phyloP scores from a whole-genome alignment of 2,113 vertebrate species.

The Passer domesticus region DNA sequence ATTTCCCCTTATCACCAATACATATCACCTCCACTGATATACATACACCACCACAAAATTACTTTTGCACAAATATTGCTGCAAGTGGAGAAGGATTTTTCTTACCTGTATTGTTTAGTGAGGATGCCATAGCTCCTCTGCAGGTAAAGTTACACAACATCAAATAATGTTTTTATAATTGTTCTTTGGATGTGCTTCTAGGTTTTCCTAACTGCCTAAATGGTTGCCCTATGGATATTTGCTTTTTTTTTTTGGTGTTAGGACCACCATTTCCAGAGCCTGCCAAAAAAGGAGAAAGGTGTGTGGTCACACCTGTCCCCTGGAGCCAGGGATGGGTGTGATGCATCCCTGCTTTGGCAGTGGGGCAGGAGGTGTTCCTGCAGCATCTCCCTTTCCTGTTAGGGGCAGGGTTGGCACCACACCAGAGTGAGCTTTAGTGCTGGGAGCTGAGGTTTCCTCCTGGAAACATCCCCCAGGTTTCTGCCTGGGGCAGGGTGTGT shows the following conservation, averaged over 20 bases:
- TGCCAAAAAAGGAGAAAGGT: neutral
- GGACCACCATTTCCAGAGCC: neutral
- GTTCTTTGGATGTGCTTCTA: neutral
- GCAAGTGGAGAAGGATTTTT: neutral
- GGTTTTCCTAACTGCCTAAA: neutral
- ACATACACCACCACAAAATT: neutral
- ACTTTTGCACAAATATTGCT: neutral
- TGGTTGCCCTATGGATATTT: neutral
- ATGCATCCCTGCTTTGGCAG: neutral
- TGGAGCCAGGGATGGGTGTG: rapidly evolving
- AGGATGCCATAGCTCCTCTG: neutral
- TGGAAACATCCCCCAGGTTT: neutral
- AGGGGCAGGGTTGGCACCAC: neutral
- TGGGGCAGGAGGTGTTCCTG: neutral
- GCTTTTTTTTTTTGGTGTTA: neutral
- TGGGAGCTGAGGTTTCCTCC: neutral
- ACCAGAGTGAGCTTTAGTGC: neutral
- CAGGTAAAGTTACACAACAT: neutral
- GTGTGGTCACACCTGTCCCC: neutral
- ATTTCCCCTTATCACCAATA: neutral
- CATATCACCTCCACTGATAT: neutral
- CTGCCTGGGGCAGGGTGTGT: rapidly evolving
- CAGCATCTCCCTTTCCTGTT: neutral
- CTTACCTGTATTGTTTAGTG: neutral
- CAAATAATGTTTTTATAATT: neutral